These are phyloP conservation scores for Riptortus pedestris DNA, from an alignment of 1,140 invertebrate species.

Conservation along the genomic window DNA sequence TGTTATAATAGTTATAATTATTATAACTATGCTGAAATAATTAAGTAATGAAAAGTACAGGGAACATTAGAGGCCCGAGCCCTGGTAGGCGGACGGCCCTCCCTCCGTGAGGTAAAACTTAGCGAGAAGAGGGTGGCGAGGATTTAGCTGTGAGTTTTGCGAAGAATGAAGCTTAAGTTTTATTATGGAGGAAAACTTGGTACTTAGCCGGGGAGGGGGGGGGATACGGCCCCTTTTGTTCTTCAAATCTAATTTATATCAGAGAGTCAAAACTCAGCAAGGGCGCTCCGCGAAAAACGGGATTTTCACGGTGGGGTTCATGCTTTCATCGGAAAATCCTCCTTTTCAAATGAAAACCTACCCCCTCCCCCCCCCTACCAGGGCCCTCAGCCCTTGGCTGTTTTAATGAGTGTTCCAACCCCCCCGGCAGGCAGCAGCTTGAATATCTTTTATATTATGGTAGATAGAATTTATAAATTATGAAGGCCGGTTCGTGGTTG, in stretches of 20 bases:
- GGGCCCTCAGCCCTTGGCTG: no score
- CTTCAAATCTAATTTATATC: conserved; percentile 19
- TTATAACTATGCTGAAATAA: no score
- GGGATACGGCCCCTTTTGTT: background rate
- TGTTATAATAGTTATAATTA: no score
- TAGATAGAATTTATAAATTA: background rate
- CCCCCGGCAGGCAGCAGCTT: background rate
- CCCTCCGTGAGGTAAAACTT: no score
- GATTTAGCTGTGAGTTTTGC: conserved; percentile 6
- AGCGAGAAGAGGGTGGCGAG: no score
- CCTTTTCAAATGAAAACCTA: conserved; percentile 9
- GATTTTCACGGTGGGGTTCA: conserved; percentile 14
- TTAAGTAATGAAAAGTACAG: no score
- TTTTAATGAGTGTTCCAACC: background rate
- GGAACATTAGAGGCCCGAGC: no score
- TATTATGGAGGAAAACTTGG: conserved; percentile 16
- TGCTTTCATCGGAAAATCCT: conserved; percentile 10
- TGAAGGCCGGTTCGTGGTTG: background rate
- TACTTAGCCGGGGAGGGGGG: background rate
- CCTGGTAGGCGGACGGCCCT: no score
- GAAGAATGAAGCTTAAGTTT: conserved; percentile 17
- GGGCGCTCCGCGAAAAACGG: conserved; percentile 2
- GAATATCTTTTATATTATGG: background rate
- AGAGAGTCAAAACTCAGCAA: conserved; percentile 11
- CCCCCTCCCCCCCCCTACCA: background rate